These are phyloP conservation scores for Dasysyrphus tricinctus DNA, from an alignment of 2,888 invertebrate genomes.

Conservation along the genomic window DNA sequence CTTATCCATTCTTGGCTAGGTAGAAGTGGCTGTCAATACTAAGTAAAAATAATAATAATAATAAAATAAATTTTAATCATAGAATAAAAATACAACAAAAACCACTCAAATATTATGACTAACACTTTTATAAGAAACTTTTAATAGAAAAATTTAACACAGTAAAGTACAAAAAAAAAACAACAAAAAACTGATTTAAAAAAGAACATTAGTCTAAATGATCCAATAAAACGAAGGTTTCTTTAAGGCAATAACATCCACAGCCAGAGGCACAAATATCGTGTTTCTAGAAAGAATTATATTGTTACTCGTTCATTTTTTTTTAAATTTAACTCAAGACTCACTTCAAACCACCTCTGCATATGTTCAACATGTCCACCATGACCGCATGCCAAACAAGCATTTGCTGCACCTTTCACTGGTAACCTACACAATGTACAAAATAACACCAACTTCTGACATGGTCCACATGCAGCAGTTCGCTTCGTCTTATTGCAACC, in stretches of 20 bases:
- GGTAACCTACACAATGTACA: slow-evolving; percentile 94
- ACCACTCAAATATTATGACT: background rate
- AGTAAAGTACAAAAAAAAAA: slow-evolving; percentile 19
- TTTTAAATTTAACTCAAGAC: background rate
- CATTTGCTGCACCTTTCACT: slow-evolving; percentile 92
- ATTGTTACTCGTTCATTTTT: background rate
- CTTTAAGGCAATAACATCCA: slow-evolving; percentile 93
- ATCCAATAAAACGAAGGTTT: slow-evolving; percentile 84
- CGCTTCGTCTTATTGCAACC: slow-evolving; percentile 88
- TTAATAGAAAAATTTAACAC: slow-evolving; percentile 42
- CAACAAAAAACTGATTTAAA: background rate
- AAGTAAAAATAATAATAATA: too few relatives aligned
- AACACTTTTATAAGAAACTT: slow-evolving; percentile 17
- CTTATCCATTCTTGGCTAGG: too few relatives aligned
- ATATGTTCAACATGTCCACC: slow-evolving; percentile 95
- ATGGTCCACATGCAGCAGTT: slow-evolving; percentile 88
- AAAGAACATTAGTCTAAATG: slow-evolving; percentile 76
- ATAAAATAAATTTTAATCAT: too few relatives aligned
- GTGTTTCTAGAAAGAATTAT: slow-evolving; percentile 84
- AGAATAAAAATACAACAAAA: too few relatives aligned
- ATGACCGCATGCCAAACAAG: slow-evolving; percentile 95
- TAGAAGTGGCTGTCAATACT: too few relatives aligned
- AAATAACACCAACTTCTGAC: slow-evolving; percentile 90
- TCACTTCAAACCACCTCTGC: slow-evolving; percentile 89
- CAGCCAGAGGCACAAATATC: slow-evolving; percentile 95